Conservation (phyloP, 2,888 invertebrate genomes). For the Rhagonycha lutea region DNA sequence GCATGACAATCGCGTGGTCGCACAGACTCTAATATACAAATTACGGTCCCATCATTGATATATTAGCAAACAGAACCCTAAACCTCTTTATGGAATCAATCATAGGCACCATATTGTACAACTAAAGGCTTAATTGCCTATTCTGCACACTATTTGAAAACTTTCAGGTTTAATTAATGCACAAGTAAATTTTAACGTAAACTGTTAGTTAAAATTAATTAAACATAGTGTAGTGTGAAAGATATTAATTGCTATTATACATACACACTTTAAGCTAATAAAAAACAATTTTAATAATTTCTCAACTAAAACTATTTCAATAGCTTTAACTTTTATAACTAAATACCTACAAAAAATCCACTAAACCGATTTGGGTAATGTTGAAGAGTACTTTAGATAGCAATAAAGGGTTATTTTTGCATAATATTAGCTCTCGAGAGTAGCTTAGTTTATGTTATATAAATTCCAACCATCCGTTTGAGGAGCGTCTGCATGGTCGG, state of each 20-base stretch:
- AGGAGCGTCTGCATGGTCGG: slow-evolving; percentile 40
- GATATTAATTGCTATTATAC: background rate
- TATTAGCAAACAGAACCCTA: slow-evolving; percentile 36
- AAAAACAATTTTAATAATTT: background rate
- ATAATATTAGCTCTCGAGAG: slow-evolving; percentile 18
- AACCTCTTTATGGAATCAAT: slow-evolving; percentile 36
- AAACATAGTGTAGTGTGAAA: background rate
- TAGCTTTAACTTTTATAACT: background rate
- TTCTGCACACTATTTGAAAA: slow-evolving; percentile 33
- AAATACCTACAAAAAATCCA: background rate
- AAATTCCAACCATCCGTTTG: slow-evolving; percentile 32
- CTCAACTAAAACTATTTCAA: background rate
- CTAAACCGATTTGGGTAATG: background rate
- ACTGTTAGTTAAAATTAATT: background rate
- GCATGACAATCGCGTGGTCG: slow-evolving; percentile 40
- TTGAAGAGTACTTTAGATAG: slow-evolving; percentile 9
- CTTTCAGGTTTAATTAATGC: slow-evolving; percentile 33
- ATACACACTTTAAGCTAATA: background rate
- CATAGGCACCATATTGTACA: slow-evolving; percentile 35
- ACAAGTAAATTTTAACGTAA: background rate
- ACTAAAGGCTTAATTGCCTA: slow-evolving; percentile 35
- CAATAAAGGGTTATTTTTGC: slow-evolving; percentile 16
- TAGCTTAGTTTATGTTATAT: slow-evolving; percentile 23
- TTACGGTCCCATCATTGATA: slow-evolving; percentile 40
- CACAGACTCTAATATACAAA: slow-evolving; percentile 40